Base-by-base conservation (phyloP, 2,797 vertebrate genomes). In the Sus cebifrons region DNA sequence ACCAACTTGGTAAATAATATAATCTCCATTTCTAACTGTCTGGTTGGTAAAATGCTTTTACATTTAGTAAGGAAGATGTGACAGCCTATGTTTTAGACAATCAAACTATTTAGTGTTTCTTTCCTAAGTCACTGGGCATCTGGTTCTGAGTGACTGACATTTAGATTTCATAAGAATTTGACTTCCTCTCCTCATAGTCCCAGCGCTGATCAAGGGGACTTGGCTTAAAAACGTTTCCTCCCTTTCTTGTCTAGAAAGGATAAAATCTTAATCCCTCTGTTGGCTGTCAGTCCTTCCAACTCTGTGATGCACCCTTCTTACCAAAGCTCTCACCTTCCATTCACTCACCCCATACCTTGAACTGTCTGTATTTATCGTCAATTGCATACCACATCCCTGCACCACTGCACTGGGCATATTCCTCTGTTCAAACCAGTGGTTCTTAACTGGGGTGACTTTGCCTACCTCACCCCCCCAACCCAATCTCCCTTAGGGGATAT, bases 81-180 rank as follows among this genome's bases (percentile, higher is more conserved):
- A n/a, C 56, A 73, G 14, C 8, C 27, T 44, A 16, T 23, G n/a
- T 86, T 89, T 95, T 56, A 71, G 52, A 74, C 23, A 65, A 52
- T 10, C 2, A 27, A 84, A 67, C 25, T 14, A 23, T 64, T 86
- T 16, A 64, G n/a, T 86, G 60, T 3, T 44, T 49, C 65, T 89
- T 91, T 71, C 40, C n/a, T 73, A 67, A 65, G 44, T 71, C 82
- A 44, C 1, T 74, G 65, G 86, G 78, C 78, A 89, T 87, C 67
- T 95, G 97, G 54, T 70, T 79, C 11, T 71, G 64, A 86, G 84
- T 75, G 71, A 58, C 58, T 96, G 77, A 89, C 86, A 83, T 86
- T 95, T 87, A 67, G 67, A 73, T 88, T 94, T 54, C 25, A 1
- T 60, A 68, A 44, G 16, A 62, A 62, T 65, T 3, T 77, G 54